Conservation (phyloP, 2,888 invertebrate species). For the Lasius platythorax region DNA sequence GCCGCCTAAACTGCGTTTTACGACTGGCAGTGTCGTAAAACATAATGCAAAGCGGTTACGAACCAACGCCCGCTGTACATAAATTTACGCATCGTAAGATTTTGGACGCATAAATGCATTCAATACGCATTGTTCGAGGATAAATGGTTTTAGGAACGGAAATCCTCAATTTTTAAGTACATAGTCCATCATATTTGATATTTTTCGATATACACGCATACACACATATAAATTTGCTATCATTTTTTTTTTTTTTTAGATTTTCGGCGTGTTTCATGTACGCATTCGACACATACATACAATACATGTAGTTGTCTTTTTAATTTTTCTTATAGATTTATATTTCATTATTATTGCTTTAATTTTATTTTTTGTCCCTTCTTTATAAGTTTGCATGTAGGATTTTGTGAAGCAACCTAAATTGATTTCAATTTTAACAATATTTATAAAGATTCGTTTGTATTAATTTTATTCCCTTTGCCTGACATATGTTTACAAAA, state of each 20-base stretch:
- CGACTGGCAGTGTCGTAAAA: slow-evolving; percentile 70
- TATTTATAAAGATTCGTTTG: not conserved
- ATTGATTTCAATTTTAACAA: not conserved
- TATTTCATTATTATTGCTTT: not conserved
- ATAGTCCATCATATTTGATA: not conserved
- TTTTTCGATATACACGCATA: not conserved
- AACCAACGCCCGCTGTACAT: slow-evolving; percentile 60
- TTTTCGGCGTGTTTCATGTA: not conserved
- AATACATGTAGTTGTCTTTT: not conserved
- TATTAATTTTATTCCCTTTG: not conserved
- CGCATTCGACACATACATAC: not conserved
- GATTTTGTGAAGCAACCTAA: no score
- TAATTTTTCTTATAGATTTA: not conserved
- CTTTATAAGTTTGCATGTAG: not conserved
- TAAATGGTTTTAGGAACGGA: not conserved
- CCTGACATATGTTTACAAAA: not conserved
- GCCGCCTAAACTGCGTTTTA: slow-evolving; percentile 71
- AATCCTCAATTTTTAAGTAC: not conserved
- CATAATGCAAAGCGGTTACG: slow-evolving; percentile 73
- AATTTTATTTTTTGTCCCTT: not conserved
- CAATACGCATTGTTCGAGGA: not conserved
- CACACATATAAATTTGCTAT: not conserved
- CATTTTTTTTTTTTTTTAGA: not conserved
- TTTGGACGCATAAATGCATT: slow-evolving; percentile 35
- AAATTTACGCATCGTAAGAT: slow-evolving; percentile 69